phyloP scores from a whole-genome alignment of 2,113 vertebrate species.

The Notiomystis cincta region DNA sequence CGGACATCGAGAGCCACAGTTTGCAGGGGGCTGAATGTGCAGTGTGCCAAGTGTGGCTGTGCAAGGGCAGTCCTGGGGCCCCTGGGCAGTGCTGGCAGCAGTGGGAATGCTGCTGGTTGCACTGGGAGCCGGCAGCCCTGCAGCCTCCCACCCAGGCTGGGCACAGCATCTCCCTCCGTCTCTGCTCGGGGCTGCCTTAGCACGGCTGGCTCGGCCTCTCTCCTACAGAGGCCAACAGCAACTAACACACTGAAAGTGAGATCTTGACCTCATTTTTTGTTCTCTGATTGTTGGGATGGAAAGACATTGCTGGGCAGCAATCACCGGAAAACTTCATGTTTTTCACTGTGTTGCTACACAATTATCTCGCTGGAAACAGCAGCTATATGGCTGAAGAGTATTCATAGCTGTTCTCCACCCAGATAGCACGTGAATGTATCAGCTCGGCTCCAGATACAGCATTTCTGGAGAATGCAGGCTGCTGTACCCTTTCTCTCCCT shows the following conservation, averaged over 20 bases:
- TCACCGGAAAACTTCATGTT: neutral
- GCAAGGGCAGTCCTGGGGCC: neutral
- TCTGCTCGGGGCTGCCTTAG: neutral
- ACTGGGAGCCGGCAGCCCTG: accelerated
- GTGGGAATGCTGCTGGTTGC: neutral
- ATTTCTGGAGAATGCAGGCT: neutral
- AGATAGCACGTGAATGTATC: neutral
- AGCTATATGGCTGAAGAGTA: neutral
- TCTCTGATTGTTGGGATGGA: neutral
- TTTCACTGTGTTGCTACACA: neutral
- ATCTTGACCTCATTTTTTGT: neutral
- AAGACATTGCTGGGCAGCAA: neutral
- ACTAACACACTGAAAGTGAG: neutral
- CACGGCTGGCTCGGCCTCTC: neutral
- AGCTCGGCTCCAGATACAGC: neutral
- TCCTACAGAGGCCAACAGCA: neutral
- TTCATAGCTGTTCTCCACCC: neutral
- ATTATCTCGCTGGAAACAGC: neutral
- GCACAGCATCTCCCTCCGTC: neutral
- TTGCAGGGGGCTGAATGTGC: neutral
- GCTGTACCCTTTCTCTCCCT: neutral
- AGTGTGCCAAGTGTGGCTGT: accelerated
- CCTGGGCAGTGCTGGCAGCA: neutral
- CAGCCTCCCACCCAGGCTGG: neutral
- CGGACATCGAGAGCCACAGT: accelerated